phyloP scores from a whole-genome alignment of 2,113 vertebrate genomes.

The Felis catus region F.catus_Fca126_mat1.0 CM031416.1:69050001-69050500 shows the following conservation, averaged over 20 bases:
- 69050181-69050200: neutral
- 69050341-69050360: neutral
- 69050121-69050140: neutral
- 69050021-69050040: constrained; percentile 1
- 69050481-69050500: neutral
- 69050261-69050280: neutral
- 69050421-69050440: neutral
- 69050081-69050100: neutral
- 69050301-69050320: neutral
- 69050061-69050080: neutral
- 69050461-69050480: neutral
- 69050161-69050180: neutral
- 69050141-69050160: neutral
- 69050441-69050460: neutral
- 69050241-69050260: neutral
- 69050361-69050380: neutral
- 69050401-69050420: neutral
- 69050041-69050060: neutral
- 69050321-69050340: neutral
- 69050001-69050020: neutral
- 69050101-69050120: neutral
- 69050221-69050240: neutral
- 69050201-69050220: neutral
- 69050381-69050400: neutral
- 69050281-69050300: neutral